Percentiles rank a stretch among this genome's conserved stretches.
phyloP scores from a whole-genome alignment of 2,113 vertebrate species.

The Trematocara unimaculatum region DNA sequence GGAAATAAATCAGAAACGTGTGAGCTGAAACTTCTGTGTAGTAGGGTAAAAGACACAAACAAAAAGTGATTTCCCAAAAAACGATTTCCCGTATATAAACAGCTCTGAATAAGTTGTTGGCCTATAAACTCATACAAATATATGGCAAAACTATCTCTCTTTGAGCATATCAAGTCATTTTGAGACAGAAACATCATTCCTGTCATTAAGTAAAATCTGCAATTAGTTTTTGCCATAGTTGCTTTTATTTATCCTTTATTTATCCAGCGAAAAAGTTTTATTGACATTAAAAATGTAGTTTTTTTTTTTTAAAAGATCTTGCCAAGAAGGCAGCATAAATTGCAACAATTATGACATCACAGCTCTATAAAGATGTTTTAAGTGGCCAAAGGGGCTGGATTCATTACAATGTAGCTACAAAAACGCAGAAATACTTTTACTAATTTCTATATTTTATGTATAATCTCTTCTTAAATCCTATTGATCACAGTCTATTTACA shows the following conservation, averaged over 20 bases:
- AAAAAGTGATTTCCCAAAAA: not conserved
- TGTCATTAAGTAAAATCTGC: not conserved
- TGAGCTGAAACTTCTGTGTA: fast-evolving
- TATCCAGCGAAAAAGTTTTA: fast-evolving
- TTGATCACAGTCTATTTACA: not conserved
- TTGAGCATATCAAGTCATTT: not conserved
- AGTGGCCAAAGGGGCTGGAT: not conserved
- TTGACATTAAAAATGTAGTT: fast-evolving
- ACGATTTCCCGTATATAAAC: fast-evolving
- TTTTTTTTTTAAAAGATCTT: not conserved
- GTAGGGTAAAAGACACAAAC: not conserved
- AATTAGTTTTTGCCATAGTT: not conserved
- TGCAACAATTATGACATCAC: not conserved
- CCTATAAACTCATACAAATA: not conserved
- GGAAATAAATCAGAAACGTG: not conserved
- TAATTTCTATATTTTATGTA: not conserved
- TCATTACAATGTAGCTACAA: not conserved
- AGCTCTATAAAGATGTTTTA: not conserved
- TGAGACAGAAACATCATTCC: not conserved
- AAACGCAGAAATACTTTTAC: not conserved
- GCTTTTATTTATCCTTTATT: not conserved
- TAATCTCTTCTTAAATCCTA: not conserved
- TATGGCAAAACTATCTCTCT: not conserved
- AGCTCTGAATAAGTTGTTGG: not conserved
- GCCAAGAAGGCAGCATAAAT: not conserved